Conservation (phyloP, 2,888 invertebrate species). For the Metallyticus violacea region DNA sequence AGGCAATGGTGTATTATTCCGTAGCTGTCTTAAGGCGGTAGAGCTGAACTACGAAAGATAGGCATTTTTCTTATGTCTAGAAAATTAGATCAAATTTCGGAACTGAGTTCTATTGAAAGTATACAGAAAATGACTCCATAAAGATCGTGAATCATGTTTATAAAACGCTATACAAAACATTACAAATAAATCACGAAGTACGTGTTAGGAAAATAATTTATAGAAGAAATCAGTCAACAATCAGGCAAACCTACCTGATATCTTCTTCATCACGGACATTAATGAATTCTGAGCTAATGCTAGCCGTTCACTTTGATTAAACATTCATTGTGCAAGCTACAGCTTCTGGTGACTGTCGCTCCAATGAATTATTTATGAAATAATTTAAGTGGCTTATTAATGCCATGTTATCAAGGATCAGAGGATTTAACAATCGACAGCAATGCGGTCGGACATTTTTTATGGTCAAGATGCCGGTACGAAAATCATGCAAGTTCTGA, state of each 20-base stretch:
- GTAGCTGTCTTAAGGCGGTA: too few species aligned
- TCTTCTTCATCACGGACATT: not conserved
- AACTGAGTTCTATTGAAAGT: too few species aligned
- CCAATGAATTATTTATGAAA: not conserved
- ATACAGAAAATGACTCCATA: too few species aligned
- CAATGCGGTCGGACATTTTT: not conserved
- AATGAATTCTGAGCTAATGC: not conserved
- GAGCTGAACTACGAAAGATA: too few species aligned
- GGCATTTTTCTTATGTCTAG: too few species aligned
- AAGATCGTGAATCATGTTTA: too few species aligned
- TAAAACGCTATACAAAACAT: too few species aligned
- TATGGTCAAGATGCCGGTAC: not conserved
- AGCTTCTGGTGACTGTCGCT: not conserved
- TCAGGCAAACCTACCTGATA: not conserved
- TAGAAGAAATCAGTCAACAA: too few species aligned
- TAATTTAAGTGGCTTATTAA: not conserved
- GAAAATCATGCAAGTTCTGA: not conserved
- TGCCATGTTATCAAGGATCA: not conserved
- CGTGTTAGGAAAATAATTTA: too few species aligned
- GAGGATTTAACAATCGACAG: not conserved
- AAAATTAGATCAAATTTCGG: too few species aligned
- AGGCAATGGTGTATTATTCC: too few species aligned
- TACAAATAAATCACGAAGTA: too few species aligned
- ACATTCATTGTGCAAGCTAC: not conserved
- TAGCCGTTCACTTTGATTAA: not conserved